Evolutionary conservation across 2,888 invertebrate species (phyloP), one percentile per base, ranked within the genome.

Genomic region (Miltochrista miniata): DNA sequence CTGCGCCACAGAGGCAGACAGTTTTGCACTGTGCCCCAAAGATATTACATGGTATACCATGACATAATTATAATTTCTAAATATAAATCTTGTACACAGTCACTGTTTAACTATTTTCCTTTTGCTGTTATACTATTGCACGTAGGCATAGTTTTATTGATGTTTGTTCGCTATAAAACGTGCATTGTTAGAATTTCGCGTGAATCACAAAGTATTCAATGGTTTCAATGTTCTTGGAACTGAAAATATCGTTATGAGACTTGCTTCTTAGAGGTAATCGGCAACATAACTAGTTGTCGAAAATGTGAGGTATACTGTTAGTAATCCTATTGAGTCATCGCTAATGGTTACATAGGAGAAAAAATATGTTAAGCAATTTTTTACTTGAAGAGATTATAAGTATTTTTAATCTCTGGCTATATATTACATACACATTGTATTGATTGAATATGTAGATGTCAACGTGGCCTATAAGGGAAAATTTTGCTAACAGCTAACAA

Each of bases 201-300:
- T 70, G 70, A 69, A 56, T 70, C 69, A 70, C 47, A 50, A 59
- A 56, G 54, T 48, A 55, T 66, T 70, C 59, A 67, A 45, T 43
- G 35, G 35, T 48, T 62, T 64, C 38, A 59, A 45, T 54, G 44
- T 70, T 70, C 70, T 64, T 51, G 39, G 70, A 70, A 70, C 30
- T 47, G 42, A 36, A 54, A 59, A 58, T 59, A 59, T 59, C 50
- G 40, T 45, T 54, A 54, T 51, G 40, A 57, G 55, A 50, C 51
- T 54, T 49, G 48, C 49, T 51, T 24, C 13, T 13, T 39, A 45
- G 50, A 48, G 35, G 14, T 31, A 34, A 40, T 44, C 40, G 35
- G 7, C 7, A 35, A 29, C 31, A 39, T 48, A 47, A 29, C 41
- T 48, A 43, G 13, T 53, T 57, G 44, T 37, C 42, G 38, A 44